Evolutionary conservation across 1,140 invertebrate genomes (phyloP), one percentile per base, ranked within the genome.

Genomic region (Halotydeus destructor): DNA sequence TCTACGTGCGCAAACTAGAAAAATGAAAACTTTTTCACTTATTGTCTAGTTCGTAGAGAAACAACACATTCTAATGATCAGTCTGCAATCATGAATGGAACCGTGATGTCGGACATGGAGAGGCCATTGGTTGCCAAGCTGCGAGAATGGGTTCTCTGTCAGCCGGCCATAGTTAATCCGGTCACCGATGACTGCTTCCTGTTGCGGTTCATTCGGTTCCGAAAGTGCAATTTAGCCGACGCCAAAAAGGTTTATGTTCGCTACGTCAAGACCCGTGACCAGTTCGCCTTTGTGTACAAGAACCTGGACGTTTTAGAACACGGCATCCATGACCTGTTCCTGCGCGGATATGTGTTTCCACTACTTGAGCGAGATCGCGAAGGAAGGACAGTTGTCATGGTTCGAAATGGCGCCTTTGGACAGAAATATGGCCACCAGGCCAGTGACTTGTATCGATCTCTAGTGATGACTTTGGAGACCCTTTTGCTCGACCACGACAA

Each of bases 191-290:
- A 73, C 0, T 64, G 72, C 8, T 86, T 85, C 54, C 66, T 86
- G 11, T 60, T 85, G 14, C 68, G 80, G 31, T 86, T 86, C 53
- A 65, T 86, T 1, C 67, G 81, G 12, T 78, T 77, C 2, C 78
- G 81, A 55, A 85, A 86, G 55, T 85, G 81, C 56, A 77, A 76
- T 28, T 68, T 86, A 12, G 76, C 77, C 0, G 66, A 77, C 52
- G 76, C 83, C 0, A 78, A 80, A 52, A 72, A 78, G 35, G 78
- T 85, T 69, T 58, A 88, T 33, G 76, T 85, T 54, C 70, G 74
- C 12, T 88, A 86, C 54, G 63, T 86, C 12, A 75, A 74, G 5
- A 76, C 83, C 42, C 67, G 78, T 18, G 73, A 78, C 52, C 57
- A 78, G 38, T 75, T 80, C 53, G 76, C 80, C 0, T 67, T 78